These are phyloP conservation scores for Temnopleurus reevesii DNA, from an alignment of 53 echinoderm and acorn worm species.

Conservation along the genomic window DNA sequence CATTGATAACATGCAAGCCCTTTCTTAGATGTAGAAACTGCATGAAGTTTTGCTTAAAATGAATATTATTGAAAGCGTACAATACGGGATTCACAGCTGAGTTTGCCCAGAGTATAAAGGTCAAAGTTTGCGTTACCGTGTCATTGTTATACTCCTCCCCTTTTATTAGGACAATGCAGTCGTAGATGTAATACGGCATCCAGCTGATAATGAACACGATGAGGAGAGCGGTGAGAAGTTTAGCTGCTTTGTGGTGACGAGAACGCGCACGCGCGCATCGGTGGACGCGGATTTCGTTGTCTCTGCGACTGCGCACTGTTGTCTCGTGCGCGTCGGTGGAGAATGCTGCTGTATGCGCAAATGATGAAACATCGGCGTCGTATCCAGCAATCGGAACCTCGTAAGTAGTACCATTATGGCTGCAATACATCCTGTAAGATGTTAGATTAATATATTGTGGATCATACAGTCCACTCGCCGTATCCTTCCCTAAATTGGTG, in stretches of 20 bases:
- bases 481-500: not conserved
- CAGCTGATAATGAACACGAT: constrained; percentile 7
- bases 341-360: not conserved
- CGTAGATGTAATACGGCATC: constrained; percentile 37
- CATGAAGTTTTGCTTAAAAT: constrained; percentile 44
- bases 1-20: not conserved
- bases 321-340: not conserved
- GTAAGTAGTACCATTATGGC: not conserved
- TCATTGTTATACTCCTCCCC: not conserved
- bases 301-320: not conserved
- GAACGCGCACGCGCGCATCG: not conserved
- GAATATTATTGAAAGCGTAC: constrained; percentile 28
- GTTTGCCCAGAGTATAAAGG: constrained; percentile 36
- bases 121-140: constrained; percentile 10
- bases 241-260: constrained; percentile 36
- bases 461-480: constrained; percentile 17
- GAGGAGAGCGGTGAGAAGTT: not conserved
- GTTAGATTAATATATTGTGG: not conserved
- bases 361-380: not conserved
- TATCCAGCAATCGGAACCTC: not conserved
- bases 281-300: constrained; percentile 28
- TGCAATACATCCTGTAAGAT: not conserved
- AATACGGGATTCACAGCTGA: constrained; percentile 23
- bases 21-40: constrained; percentile 33
- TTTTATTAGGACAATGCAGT: constrained; percentile 17